Conservation (phyloP, 2,797 vertebrate species). For the Melanogrammus aeglefinus region DNA sequence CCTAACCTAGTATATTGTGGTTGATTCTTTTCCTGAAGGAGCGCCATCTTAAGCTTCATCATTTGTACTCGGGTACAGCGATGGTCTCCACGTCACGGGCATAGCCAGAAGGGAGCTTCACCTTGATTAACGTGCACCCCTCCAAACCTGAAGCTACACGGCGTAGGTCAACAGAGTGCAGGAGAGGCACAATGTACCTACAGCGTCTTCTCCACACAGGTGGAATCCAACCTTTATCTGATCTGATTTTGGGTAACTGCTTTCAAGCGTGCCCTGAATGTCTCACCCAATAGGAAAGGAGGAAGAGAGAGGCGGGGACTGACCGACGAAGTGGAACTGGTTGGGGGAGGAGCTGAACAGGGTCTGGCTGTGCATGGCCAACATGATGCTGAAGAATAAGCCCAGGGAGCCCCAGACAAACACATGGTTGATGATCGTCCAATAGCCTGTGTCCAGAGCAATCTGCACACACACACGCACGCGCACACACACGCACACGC, state of each 20-base stretch:
- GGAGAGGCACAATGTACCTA: too few relatives aligned
- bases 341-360: conserved; percentile 91
- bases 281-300: neutral
- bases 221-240: too few relatives aligned
- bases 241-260: neutral
- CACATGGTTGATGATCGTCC: conserved; percentile 93
- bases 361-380: conserved; percentile 86
- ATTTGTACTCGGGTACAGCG: too few relatives aligned
- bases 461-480: conserved; percentile 72
- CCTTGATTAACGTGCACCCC: too few relatives aligned
- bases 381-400: conserved; percentile 86
- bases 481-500: conserved; percentile 15
- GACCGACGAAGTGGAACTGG: conserved; percentile 92
- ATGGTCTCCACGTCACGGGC: too few relatives aligned
- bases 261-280: neutral
- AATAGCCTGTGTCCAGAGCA: conserved; percentile 89
- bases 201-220: too few relatives aligned
- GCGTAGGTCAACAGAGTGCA: too few relatives aligned
- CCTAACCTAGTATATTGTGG: neutral
- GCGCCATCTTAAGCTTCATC: too few relatives aligned
- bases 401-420: conserved; percentile 94
- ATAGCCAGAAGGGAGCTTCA: too few relatives aligned
- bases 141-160: too few relatives aligned
- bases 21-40: neutral
- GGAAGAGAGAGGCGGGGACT: conserved; percentile 44